Percentiles rank a stretch among this genome's conserved stretches.
These are phyloP conservation scores for Nerophis lumbriciformis DNA, from an alignment of 2,113 vertebrate species.

Conservation along the genomic window DNA sequence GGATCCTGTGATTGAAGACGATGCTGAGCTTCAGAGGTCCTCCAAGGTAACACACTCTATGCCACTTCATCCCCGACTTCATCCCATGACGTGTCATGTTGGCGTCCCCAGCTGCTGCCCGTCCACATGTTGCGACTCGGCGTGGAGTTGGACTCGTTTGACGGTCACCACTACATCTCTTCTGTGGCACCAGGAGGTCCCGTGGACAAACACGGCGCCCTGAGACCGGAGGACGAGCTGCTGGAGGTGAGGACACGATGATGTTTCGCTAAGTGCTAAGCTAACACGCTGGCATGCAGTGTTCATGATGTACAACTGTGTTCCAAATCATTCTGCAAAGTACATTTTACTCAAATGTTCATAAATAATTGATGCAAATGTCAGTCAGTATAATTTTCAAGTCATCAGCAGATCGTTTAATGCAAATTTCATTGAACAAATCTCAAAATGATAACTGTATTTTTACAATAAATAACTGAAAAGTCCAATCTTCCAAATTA, in stretches of 20 bases:
- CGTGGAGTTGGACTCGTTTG: conserved; percentile 90
- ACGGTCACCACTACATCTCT: conserved; percentile 95
- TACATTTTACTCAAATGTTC: too few species aligned
- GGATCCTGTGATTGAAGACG: conserved; percentile 83
- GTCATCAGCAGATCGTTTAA: too few species aligned
- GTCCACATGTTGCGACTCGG: conserved; percentile 90
- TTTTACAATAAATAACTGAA: too few species aligned
- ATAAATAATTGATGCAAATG: too few species aligned
- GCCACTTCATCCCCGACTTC: not conserved
- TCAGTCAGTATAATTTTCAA: too few species aligned
- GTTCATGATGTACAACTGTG: not conserved
- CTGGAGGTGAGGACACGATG: conserved; percentile 45
- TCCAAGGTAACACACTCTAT: conserved; percentile 78
- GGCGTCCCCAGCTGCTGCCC: conserved; percentile 77
- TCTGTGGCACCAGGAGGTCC: conserved; percentile 85
- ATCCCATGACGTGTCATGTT: not conserved
- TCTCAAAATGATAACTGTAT: too few species aligned
- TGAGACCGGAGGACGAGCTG: conserved; percentile 89
- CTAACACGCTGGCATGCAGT: not conserved
- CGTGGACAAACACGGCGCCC: conserved; percentile 72
- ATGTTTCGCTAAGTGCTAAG: too few species aligned
- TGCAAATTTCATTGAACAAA: too few species aligned
- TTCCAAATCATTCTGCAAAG: too few species aligned
- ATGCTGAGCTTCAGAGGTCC: conserved; percentile 87
- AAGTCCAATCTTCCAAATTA: too few species aligned